phyloP scores from a whole-genome alignment of 92 coral and sea anemone species.

The Meandrina meandrites region DNA sequence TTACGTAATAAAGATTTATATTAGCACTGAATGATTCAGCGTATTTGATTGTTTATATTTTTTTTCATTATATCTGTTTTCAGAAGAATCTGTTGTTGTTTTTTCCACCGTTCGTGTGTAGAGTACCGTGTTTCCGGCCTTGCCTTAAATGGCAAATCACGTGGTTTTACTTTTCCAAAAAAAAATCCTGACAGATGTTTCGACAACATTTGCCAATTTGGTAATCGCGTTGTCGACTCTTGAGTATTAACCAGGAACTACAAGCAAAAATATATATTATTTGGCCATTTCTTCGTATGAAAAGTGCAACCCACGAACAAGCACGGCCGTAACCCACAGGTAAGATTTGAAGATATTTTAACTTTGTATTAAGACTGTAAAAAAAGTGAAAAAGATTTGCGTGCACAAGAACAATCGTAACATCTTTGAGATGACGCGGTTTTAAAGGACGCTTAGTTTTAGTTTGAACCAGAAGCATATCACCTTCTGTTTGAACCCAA shows the following conservation, averaged over 20 bases:
- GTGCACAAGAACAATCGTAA: not conserved
- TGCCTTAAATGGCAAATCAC: constrained; percentile 4
- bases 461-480: too few species aligned
- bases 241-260: not conserved
- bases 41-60: too few species aligned
- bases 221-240: not conserved
- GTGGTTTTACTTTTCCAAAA: not conserved
- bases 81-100: too few species aligned
- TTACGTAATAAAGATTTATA: too few species aligned
- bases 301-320: not conserved
- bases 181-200: not conserved
- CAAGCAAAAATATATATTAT: not conserved
- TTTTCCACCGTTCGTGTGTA: too few species aligned
- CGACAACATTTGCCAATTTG: constrained; percentile 3
- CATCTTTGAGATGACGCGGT: not conserved
- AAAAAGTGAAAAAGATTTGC: not conserved
- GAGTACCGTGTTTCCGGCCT: not conserved
- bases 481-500: too few species aligned
- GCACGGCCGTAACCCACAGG: not conserved
- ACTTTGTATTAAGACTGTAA: not conserved
- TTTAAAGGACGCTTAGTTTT: not conserved
- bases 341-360: not conserved
- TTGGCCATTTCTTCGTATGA: not conserved
- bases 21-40: too few species aligned
- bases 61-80: too few species aligned